These are phyloP conservation scores for Megaleporinus macrocephalus DNA, from an alignment of 2,113 vertebrate species.

Conservation along the genomic window DNA sequence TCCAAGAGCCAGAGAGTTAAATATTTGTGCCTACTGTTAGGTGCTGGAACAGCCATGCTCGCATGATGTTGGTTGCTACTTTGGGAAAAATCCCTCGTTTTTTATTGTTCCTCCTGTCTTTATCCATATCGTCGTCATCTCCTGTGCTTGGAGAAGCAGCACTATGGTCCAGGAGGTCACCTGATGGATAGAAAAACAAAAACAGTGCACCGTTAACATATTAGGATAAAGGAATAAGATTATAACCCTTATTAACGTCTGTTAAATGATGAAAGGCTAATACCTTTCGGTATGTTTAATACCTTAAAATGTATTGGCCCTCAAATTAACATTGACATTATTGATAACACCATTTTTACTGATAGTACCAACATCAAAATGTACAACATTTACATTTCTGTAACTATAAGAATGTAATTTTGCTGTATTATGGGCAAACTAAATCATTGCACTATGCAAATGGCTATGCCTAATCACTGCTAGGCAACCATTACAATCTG, in stretches of 20 bases:
- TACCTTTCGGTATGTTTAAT: neutral
- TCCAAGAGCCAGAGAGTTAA: neutral
- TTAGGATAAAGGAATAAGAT: neutral
- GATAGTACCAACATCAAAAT: no score
- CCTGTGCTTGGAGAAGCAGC: conserved; percentile 92
- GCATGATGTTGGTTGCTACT: conserved; percentile 98
- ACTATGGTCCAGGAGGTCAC: conserved; percentile 92
- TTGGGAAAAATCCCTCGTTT: conserved; percentile 98
- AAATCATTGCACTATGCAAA: no score
- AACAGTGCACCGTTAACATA: neutral
- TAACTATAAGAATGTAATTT: no score
- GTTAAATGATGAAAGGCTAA: neutral
- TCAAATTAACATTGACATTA: no score
- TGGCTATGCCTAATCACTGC: no score
- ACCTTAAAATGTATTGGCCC: no score
- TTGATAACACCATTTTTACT: no score
- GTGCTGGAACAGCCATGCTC: conserved; percentile 98
- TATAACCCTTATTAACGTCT: neutral
- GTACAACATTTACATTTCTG: no score
- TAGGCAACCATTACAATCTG: no score
- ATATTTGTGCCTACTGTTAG: conserved; percentile 85
- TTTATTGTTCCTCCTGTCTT: conserved; percentile 94
- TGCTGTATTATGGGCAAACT: no score
- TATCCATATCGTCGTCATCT: conserved; percentile 93
- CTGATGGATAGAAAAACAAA: conserved; percentile 66